A percentile compares a stretch with the other conserved stretches of the same genome.
phyloP scores from a whole-genome alignment of 2,797 vertebrate genomes.

The Macrochelys suwanniensis region DNA sequence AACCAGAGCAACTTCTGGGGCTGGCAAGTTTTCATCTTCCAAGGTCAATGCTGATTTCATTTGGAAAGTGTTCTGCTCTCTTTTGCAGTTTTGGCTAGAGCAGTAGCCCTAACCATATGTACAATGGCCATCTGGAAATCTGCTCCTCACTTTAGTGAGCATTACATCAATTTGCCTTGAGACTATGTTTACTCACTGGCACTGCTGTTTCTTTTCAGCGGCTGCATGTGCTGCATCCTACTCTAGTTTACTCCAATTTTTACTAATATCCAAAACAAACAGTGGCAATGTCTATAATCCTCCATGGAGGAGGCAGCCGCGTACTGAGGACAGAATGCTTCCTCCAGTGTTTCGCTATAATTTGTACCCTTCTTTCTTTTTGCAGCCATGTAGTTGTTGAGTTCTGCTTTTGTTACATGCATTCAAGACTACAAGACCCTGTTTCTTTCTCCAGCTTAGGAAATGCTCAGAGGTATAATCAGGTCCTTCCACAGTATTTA shows the following conservation, averaged over 20 bases:
- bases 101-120: conserved; percentile 23
- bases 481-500: conserved; percentile 83
- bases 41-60: conserved; percentile 59
- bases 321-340: background rate
- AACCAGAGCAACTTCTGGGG: background rate
- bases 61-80: conserved; percentile 53
- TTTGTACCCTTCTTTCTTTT: conserved; percentile 24
- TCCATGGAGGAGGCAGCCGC: background rate
- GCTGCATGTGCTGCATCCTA: background rate
- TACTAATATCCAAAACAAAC: background rate
- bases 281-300: background rate
- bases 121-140: conserved; percentile 70
- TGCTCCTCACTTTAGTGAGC: conserved; percentile 29
- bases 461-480: conserved; percentile 85
- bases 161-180: conserved; percentile 3
- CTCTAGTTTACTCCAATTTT: conserved; percentile 13
- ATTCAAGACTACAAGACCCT: conserved; percentile 41
- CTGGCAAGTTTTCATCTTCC: conserved; percentile 53
- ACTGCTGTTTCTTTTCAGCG: conserved; percentile 1
- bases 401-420: conserved; percentile 68
- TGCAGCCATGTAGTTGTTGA: conserved; percentile 14
- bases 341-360: background rate
- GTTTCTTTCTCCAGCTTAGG: conserved; percentile 73
- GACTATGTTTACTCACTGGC: conserved; percentile 46
- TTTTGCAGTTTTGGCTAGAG: conserved; percentile 53